Percentiles rank a stretch among this genome's conserved stretches.
Conservation (phyloP, 2,113 vertebrate genomes). For the Jacana jacana region DNA sequence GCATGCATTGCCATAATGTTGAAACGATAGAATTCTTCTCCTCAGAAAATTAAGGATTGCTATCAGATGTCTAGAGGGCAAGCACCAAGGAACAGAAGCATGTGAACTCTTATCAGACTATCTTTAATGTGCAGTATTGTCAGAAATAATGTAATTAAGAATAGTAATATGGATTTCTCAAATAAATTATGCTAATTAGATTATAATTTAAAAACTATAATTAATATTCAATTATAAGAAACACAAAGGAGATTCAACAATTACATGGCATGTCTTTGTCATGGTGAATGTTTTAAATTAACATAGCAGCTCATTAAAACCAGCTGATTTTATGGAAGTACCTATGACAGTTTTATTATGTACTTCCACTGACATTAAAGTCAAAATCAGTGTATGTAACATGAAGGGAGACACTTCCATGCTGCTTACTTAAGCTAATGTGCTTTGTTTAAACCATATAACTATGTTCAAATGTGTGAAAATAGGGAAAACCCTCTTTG, state of each 20-base stretch:
- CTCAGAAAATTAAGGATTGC: slow-evolving; percentile 2
- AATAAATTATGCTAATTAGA: slow-evolving; percentile 48
- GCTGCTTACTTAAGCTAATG: background rate
- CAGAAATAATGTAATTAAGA: slow-evolving; percentile 53
- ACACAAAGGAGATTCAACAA: slow-evolving; percentile 37
- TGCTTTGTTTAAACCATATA: background rate
- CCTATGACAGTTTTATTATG: background rate
- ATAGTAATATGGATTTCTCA: background rate
- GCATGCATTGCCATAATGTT: background rate
- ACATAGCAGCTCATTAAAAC: slow-evolving; percentile 32
- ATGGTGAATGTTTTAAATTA: slow-evolving; percentile 59
- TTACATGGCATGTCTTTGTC: slow-evolving; percentile 47
- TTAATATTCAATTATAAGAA: slow-evolving; percentile 55
- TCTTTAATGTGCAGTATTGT: background rate
- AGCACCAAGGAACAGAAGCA: background rate
- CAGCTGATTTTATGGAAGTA: slow-evolving; percentile 34
- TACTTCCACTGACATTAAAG: background rate
- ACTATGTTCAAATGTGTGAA: background rate
- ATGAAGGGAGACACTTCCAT: background rate
- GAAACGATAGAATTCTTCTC: background rate
- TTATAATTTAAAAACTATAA: slow-evolving; percentile 1
- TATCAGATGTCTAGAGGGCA: background rate
- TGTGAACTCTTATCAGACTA: slow-evolving; percentile 4
- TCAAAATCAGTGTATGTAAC: background rate
- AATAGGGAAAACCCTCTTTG: background rate